Percentiles rank a stretch among this genome's conserved stretches.
Evolutionary conservation across 2,888 invertebrate species (phyloP).

Genomic region (Theodoxus fluviatilis): DNA sequence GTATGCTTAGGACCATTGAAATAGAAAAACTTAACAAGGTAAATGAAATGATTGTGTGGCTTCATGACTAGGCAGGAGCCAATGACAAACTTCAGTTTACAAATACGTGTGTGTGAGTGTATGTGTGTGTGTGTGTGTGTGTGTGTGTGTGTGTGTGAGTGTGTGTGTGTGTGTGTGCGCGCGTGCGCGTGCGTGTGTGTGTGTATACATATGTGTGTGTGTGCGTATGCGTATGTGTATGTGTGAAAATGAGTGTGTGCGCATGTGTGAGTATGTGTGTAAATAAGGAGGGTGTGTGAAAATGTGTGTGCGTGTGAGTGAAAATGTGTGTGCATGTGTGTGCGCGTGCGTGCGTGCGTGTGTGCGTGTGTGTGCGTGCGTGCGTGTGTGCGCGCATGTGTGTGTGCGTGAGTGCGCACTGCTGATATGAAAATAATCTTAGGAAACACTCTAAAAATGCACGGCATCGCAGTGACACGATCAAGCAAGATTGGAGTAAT

Average conservation of each 20-base stretch:
- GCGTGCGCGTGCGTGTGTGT: not conserved
- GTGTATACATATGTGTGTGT: conserved; percentile 7
- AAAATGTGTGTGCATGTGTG: no score
- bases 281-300: no score
- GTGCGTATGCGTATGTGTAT: conserved; percentile 23
- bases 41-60: no score
- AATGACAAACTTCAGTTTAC: not conserved
- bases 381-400: not conserved
- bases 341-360: conserved; percentile 5
- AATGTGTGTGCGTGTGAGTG: conserved; percentile 17
- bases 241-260: conserved; percentile 4
- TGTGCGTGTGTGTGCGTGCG: not conserved
- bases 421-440: no score
- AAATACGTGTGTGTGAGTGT: not conserved
- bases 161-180: not conserved
- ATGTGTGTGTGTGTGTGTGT: not conserved
- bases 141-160: conserved; percentile 7
- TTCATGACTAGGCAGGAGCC: no score
- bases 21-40: no score
- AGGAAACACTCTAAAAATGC: no score
- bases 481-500: no score
- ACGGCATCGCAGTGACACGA: no score
- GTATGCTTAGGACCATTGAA: no score
- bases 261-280: conserved; percentile 17
- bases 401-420: not conserved